Evolutionary conservation across 2,797 vertebrate species (phyloP), one percentile per base, ranked within the genome.

Genomic region (Meriones psammophilus): DNA sequence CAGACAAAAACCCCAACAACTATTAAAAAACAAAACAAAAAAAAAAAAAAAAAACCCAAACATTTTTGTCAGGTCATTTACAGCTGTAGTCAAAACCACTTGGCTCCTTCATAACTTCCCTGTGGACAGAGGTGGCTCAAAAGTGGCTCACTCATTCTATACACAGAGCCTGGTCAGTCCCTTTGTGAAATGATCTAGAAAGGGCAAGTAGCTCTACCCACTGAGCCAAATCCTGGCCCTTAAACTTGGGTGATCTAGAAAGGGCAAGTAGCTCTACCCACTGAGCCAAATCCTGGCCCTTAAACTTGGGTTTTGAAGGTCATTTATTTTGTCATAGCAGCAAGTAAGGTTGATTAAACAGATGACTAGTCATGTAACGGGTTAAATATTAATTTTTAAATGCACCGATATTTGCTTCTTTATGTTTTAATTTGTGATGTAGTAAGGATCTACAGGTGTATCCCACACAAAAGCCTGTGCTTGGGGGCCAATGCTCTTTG

Each of bases 361-460:
- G 3, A 36, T n/a, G 24, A 17, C 14, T 12, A 13, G 56, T 26
- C 30, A 18, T 46, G 33, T 6, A 28, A 13, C 13, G 62, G 42
- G 74, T 86, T 89, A 89, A 77, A 39, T 89, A 46, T 36, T 56
- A 33, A 86, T 46, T 66, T 86, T 26, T n/a, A 69, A 71, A 62
- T 1, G 1, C 30, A 39, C 24, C 8, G 12, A 13, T 42, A 2
- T 76, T 77, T 76, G 5, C 22, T 79, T 24, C 39, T 39, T 39
- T 39, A 39, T 2, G 39, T 39, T 39, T 39, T 39, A 39, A 39
- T 39, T 39, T 39, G 39, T 39, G 39, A 39, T 39, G 39, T 39
- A 39, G 39, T 39, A 39, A 39, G 39, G 39, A 39, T 39, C 39
- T 39, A 39, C 39, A 39, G 39, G 39, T 39, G 39, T 39, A 39